Evolutionary conservation across 1,140 invertebrate species (phyloP).

Genomic region (Acromyrmex heyeri): DNA sequence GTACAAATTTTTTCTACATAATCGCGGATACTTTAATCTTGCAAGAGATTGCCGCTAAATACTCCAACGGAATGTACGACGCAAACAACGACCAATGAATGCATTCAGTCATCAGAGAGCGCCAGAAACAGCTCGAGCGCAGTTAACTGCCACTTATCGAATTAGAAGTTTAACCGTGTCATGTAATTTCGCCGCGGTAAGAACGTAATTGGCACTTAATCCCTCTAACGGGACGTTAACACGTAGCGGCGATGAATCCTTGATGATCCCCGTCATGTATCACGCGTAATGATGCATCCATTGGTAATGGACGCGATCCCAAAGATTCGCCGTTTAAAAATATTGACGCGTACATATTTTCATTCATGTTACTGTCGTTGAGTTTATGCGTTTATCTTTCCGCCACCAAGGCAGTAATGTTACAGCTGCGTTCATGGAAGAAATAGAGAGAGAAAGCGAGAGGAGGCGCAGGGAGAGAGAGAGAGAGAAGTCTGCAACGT

Average conservation of each 20-base stretch:
- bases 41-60: background rate
- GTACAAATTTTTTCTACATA: background rate
- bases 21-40: background rate
- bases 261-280: conserved; percentile 45
- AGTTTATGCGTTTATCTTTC: conserved; percentile 38
- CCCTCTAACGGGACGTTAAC: conserved; percentile 78
- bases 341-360: conserved; percentile 49
- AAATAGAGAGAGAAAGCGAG: background rate
- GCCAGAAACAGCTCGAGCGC: conserved; percentile 50
- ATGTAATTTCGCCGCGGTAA: conserved; percentile 77
- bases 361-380: conserved; percentile 7
- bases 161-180: conserved; percentile 79
- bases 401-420: background rate
- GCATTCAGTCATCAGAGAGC: conserved; percentile 4
- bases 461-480: background rate
- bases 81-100: conserved; percentile 26
- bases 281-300: conserved; percentile 42
- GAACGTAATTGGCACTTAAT: conserved; percentile 83
- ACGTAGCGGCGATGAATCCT: conserved; percentile 58
- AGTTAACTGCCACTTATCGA: conserved; percentile 79
- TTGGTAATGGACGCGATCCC: background rate
- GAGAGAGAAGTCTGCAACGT: conserved; percentile 32
- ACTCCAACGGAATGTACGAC: background rate
- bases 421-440: conserved; percentile 20
- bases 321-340: conserved; percentile 34